These are phyloP conservation scores for Peribatodes rhomboidaria DNA, from an alignment of 2,888 invertebrate species.

Conservation along the genomic window DNA sequence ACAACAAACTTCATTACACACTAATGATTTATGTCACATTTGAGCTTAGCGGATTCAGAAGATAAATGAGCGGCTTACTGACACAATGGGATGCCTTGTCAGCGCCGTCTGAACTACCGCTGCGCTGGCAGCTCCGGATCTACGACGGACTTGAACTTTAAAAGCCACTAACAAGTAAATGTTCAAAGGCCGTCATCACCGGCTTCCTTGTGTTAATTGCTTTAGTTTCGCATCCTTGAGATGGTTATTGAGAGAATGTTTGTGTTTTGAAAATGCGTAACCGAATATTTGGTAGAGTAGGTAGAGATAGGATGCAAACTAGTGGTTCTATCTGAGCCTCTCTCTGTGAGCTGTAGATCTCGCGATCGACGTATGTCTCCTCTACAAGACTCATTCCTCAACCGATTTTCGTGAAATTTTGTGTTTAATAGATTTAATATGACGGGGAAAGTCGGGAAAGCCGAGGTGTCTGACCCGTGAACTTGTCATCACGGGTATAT, in stretches of 20 bases:
- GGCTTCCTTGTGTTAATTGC: conserved; percentile 34
- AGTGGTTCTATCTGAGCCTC: no score
- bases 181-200: conserved; percentile 10
- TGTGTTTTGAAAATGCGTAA: conserved; percentile 4
- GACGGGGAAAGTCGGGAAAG: no score
- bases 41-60: conserved; percentile 49
- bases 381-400: no score
- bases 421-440: no score
- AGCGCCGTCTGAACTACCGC: neutral
- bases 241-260: conserved; percentile 25
- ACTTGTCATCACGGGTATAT: no score
- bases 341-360: no score
- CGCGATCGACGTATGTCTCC: no score
- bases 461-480: no score
- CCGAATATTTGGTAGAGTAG: conserved; percentile 2
- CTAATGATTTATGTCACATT: conserved; percentile 51
- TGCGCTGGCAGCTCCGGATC: conserved; percentile 37
- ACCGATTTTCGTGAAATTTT: no score
- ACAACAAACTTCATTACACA: conserved; percentile 54
- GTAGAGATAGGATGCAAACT: no score
- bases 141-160: conserved; percentile 33
- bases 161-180: conserved; percentile 21
- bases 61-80: conserved; percentile 54
- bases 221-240: conserved; percentile 32
- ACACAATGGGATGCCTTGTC: conserved; percentile 23